These are phyloP conservation scores for Ibidorhyncha struthersii DNA, from an alignment of 2,113 vertebrate species.

Conservation along the genomic window DNA sequence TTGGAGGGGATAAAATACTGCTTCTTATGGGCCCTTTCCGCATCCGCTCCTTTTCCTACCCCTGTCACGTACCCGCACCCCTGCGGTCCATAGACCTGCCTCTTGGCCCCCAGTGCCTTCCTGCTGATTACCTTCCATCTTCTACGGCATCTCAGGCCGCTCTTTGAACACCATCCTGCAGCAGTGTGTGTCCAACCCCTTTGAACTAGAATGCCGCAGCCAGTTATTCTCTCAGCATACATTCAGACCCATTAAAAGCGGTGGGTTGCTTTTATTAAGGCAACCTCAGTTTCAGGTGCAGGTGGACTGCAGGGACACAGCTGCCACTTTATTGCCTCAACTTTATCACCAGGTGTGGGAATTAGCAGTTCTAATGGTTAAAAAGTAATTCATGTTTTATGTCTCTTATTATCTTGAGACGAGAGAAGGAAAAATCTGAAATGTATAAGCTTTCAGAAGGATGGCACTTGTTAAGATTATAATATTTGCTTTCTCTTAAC, in stretches of 20 bases:
- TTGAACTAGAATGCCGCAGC: not conserved
- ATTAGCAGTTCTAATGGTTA: not conserved
- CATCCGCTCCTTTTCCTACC: not conserved
- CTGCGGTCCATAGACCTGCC: not conserved
- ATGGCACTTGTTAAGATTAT: not conserved
- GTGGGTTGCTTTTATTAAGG: not conserved
- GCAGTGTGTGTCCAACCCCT: not conserved
- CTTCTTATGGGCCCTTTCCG: not conserved
- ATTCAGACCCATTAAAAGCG: not conserved
- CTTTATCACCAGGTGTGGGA: not conserved
- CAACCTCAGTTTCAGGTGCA: not conserved
- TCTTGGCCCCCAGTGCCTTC: not conserved
- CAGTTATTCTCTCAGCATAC: rapidly evolving
- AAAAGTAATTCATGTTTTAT: not conserved
- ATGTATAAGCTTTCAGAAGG: not conserved
- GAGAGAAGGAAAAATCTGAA: not conserved
- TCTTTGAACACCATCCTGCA: rapidly evolving
- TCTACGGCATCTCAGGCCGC: not conserved
- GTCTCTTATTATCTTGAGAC: not conserved
- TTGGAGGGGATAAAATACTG: not conserved
- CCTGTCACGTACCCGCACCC: rapidly evolving
- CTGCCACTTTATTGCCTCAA: not conserved
- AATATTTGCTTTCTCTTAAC: not conserved
- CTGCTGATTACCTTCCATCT: not conserved
- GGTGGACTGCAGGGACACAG: not conserved